These are phyloP conservation scores for Sarcophaga bullata DNA, from an alignment of 1,140 invertebrate species.

Conservation along the genomic window DNA sequence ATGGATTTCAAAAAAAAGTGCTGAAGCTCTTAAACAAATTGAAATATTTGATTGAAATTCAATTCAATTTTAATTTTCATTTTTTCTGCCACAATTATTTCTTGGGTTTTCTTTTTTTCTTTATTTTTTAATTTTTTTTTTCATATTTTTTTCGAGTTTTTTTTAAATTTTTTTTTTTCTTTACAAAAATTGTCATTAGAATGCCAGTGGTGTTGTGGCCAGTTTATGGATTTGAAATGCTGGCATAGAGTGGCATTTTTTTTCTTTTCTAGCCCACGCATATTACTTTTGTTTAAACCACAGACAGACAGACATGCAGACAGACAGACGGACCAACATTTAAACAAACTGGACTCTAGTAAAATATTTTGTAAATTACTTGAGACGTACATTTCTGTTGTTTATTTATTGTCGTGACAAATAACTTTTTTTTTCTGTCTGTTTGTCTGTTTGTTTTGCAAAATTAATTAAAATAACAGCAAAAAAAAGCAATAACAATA, in stretches of 20 bases:
- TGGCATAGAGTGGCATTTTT: no score
- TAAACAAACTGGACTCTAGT: neutral
- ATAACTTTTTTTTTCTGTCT: neutral
- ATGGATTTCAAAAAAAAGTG: neutral
- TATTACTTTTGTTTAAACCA: neutral
- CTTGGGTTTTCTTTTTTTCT: neutral
- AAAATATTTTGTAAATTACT: neutral
- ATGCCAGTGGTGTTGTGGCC: constrained; percentile 5
- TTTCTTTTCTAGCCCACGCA: constrained; percentile 3
- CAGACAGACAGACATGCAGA: neutral
- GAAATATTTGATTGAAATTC: constrained; percentile 16
- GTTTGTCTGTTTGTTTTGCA: neutral
- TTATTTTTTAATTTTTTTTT: neutral
- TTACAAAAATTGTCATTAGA: constrained; percentile 18
- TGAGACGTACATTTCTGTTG: neutral
- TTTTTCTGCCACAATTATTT: neutral
- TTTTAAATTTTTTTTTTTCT: neutral
- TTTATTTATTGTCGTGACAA: neutral
- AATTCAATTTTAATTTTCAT: constrained; percentile 19
- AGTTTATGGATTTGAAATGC: no score
- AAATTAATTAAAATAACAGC: constrained; percentile 5
- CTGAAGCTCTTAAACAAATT: neutral
- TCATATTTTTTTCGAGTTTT: neutral
- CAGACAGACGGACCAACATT: neutral
- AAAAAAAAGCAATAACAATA: neutral